A percentile compares a stretch with the other conserved stretches of the same genome.
These are phyloP conservation scores for Drosophila dunni DNA, from an alignment of 1,140 invertebrate species.

Conservation along the genomic window DNA sequence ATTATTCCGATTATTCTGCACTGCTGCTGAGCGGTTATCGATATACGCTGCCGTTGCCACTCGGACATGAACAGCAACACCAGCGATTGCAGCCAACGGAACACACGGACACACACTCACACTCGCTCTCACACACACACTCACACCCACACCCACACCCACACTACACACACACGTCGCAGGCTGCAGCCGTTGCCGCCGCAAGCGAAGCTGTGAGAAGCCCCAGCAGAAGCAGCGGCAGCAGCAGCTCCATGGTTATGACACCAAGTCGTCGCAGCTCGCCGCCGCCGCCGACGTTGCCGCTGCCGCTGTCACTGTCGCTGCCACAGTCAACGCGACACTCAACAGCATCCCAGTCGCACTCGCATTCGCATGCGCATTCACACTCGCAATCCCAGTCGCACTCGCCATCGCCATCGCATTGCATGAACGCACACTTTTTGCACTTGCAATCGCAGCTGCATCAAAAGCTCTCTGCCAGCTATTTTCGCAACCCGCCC, in stretches of 20 bases:
- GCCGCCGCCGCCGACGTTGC: slow-evolving; percentile 79
- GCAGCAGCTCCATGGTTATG: slow-evolving; percentile 85
- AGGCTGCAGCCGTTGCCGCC: slow-evolving; percentile 8
- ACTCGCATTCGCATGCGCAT: slow-evolving; percentile 26
- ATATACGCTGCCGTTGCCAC: slow-evolving; percentile 52
- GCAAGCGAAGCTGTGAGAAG: slow-evolving; percentile 22
- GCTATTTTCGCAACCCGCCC: slow-evolving; percentile 84
- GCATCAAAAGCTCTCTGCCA: slow-evolving; percentile 85
- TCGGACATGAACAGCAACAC: slow-evolving; percentile 28
- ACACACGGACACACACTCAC: slow-evolving; percentile 36
- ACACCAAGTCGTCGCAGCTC: slow-evolving; percentile 88
- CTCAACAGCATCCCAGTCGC: slow-evolving; percentile 17
- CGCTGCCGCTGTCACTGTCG: slow-evolving; percentile 11
- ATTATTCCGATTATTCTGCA: slow-evolving; percentile 32
- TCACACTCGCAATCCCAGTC: slow-evolving; percentile 27
- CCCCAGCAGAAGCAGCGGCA: slow-evolving; percentile 27
- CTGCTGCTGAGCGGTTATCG: slow-evolving; percentile 55
- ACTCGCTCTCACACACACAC: slow-evolving; percentile 15
- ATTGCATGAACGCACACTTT: slow-evolving; percentile 78
- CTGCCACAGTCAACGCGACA: slow-evolving; percentile 43
- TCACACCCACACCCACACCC: slow-evolving; percentile 13
- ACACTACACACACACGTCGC: slow-evolving; percentile 8
- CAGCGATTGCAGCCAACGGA: slow-evolving; percentile 24
- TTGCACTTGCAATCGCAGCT: slow-evolving; percentile 86
- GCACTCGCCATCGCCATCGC: slow-evolving; percentile 30